These are phyloP conservation scores for Procambarus virginalis DNA, from an alignment of 1,140 invertebrate species.

Conservation along the genomic window DNA sequence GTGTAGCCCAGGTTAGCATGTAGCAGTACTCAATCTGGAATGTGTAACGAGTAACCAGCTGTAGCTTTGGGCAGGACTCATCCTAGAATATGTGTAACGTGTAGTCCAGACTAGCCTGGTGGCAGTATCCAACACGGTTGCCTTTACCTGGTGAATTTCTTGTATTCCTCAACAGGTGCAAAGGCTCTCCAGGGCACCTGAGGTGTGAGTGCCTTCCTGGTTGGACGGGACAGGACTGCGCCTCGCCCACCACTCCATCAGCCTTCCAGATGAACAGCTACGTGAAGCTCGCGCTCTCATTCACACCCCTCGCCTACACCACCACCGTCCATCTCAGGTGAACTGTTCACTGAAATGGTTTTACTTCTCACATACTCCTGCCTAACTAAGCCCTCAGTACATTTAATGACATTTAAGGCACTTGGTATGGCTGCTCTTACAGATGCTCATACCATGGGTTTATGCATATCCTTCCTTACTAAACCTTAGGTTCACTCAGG, in stretches of 20 bases:
- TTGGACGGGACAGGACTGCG: conserved; percentile 22
- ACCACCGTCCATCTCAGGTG: conserved; percentile 43
- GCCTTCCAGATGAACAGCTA: conserved; percentile 46
- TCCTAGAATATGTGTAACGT: no score
- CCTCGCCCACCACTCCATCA: conserved; percentile 28
- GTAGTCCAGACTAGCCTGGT: no score
- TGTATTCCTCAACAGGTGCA: conserved; percentile 17
- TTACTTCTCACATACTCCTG: neutral
- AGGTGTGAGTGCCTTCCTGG: conserved; percentile 44
- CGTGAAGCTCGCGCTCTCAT: conserved; percentile 40
- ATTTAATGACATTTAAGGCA: neutral
- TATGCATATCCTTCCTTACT: no score
- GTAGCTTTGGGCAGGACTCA: no score
- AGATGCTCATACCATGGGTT: no score
- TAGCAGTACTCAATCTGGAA: no score
- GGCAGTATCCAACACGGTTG: no score
- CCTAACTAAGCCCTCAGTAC: neutral
- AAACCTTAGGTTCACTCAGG: no score
- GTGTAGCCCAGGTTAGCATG: no score
- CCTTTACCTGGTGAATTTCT: no score
- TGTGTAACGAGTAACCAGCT: no score
- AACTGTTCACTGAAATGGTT: neutral
- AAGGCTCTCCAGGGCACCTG: conserved; percentile 34
- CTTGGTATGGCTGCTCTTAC: no score
- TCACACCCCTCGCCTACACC: conserved; percentile 43